These are phyloP conservation scores for Rhadinocentrus ornatus DNA, from an alignment of 2,797 vertebrate species.

Conservation along the genomic window DNA sequence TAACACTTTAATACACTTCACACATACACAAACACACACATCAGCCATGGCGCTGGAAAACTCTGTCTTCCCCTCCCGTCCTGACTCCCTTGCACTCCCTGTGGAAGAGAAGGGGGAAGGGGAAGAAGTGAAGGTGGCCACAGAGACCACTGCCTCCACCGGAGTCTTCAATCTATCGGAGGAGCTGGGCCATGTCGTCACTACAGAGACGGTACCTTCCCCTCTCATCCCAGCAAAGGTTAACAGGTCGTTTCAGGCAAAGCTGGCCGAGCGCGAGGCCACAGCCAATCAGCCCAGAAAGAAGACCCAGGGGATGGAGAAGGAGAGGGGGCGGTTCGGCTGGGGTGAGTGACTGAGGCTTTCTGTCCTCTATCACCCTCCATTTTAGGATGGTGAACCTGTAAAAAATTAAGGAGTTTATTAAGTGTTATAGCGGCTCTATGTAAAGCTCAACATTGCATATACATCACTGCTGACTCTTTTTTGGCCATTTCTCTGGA, in stretches of 20 bases:
- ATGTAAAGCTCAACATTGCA: constrained; percentile 2
- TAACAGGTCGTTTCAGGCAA: constrained; percentile 80
- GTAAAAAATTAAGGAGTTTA: not conserved
- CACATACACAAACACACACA: constrained; percentile 13
- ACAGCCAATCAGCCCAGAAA: constrained; percentile 74
- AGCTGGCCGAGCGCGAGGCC: constrained; percentile 82
- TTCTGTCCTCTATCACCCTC: not conserved
- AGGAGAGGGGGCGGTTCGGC: constrained; percentile 81
- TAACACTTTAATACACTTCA: constrained; percentile 57
- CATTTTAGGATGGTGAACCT: not conserved
- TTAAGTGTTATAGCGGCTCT: not conserved
- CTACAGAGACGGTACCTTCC: constrained; percentile 73
- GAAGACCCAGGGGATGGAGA: constrained; percentile 74
- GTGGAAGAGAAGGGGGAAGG: constrained; percentile 79
- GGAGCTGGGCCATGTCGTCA: constrained; percentile 82
- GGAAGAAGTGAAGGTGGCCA: constrained; percentile 70
- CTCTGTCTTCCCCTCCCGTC: constrained; percentile 80
- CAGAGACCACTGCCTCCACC: constrained; percentile 58
- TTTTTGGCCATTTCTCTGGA: not conserved
- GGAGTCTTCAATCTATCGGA: constrained; percentile 76
- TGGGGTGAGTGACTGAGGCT: constrained; percentile 79
- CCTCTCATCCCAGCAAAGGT: constrained; percentile 58
- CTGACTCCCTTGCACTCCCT: constrained; percentile 81
- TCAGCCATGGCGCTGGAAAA: constrained; percentile 88
- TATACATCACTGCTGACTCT: not conserved